phyloP scores from a whole-genome alignment of 1,140 invertebrate species.

The Pectinophora gossypiella region DNA sequence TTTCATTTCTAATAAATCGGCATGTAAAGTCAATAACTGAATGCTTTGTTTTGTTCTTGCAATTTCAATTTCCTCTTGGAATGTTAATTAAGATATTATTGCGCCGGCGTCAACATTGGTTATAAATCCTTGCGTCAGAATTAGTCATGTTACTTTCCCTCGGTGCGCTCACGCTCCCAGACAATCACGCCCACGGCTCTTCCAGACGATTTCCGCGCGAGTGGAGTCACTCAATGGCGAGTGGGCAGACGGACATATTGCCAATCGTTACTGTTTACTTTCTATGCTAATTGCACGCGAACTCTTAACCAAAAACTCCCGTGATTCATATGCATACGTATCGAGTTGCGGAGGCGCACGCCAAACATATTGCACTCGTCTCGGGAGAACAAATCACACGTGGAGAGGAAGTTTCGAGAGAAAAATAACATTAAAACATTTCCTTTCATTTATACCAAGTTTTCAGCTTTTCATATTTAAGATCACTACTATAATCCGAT shows the following conservation, averaged over 20 bases:
- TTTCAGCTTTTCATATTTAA: too few relatives aligned
- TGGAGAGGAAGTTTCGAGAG: too few relatives aligned
- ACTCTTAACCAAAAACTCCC: constrained; percentile 7
- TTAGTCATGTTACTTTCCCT: neutral
- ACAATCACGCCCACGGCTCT: constrained; percentile 41
- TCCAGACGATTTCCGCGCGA: constrained; percentile 45
- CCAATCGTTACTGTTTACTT: constrained; percentile 61
- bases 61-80: too few relatives aligned
- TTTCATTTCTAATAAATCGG: too few relatives aligned
- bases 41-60: too few relatives aligned
- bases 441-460: too few relatives aligned
- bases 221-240: constrained; percentile 34
- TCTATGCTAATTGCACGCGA: constrained; percentile 54
- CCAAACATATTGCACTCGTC: neutral
- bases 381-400: too few relatives aligned
- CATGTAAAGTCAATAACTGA: too few relatives aligned
- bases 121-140: neutral
- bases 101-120: too few relatives aligned
- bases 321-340: constrained; percentile 17
- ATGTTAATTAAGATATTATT: too few relatives aligned
- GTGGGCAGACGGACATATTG: constrained; percentile 44
- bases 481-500: too few relatives aligned
- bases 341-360: constrained; percentile 29
- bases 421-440: too few relatives aligned
- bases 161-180: neutral